phyloP scores from a whole-genome alignment of 2,113 vertebrate genomes.

The Bagarius yarrelli region DNA sequence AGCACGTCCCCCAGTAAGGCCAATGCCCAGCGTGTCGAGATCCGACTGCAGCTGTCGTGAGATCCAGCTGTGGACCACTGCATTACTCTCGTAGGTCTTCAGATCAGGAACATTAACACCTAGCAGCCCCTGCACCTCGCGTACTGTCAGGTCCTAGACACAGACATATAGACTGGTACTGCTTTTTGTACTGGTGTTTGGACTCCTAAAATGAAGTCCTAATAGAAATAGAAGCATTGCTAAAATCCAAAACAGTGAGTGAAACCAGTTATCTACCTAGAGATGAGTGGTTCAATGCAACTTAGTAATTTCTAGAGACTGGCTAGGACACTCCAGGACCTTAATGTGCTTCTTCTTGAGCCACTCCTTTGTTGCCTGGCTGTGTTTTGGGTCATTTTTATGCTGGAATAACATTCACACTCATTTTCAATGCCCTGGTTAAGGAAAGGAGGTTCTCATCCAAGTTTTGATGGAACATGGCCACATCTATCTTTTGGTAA shows the following conservation, averaged over 20 bases:
- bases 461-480: no score
- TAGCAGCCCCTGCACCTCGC: conserved; percentile 59
- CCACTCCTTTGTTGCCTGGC: no score
- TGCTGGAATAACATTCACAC: no score
- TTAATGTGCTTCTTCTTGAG: no score
- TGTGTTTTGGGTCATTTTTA: no score
- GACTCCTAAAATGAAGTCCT: neutral
- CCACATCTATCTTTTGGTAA: no score
- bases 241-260: neutral
- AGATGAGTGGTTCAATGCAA: neutral
- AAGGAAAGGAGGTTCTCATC: no score
- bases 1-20: conserved; percentile 48
- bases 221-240: no score
- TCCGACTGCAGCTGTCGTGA: conserved; percentile 38
- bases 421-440: no score
- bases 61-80: conserved; percentile 56
- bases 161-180: conserved; percentile 20
- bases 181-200: neutral
- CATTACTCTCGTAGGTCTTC: conserved; percentile 59
- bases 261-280: no score
- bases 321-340: no score
- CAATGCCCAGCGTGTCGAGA: conserved; percentile 37
- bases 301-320: no score
- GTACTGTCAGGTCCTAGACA: conserved; percentile 59
- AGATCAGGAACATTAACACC: conserved; percentile 58